Percentiles rank a stretch among this genome's conserved stretches.
These are phyloP conservation scores for Holothuria glaberrima DNA, from an alignment of 35 echinoderm and acorn worm genomes.

Conservation along the genomic window DNA sequence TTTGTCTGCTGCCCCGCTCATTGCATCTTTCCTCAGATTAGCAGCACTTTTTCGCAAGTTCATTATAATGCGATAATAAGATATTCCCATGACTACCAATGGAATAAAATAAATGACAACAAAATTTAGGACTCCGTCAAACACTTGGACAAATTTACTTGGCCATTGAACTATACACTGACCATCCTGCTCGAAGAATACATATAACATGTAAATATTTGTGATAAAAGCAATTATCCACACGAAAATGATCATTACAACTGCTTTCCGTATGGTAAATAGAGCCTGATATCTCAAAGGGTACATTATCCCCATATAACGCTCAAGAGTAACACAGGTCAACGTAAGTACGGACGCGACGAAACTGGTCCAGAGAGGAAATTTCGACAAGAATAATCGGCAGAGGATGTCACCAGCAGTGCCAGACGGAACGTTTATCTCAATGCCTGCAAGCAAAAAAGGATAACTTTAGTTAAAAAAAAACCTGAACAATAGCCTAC, in stretches of 20 bases:
- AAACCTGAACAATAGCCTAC: no score
- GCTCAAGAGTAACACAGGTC: slow-evolving; percentile 87
- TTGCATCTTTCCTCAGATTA: slow-evolving; percentile 41
- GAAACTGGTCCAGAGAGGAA: slow-evolving; percentile 89
- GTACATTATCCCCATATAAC: slow-evolving; percentile 82
- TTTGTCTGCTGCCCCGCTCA: slow-evolving; percentile 44
- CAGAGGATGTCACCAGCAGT: slow-evolving; percentile 79
- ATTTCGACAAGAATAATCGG: slow-evolving; percentile 87
- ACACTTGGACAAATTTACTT: slow-evolving; percentile 52
- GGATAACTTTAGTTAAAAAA: no score
- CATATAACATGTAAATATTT: slow-evolving; percentile 89
- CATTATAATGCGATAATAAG: slow-evolving; percentile 79
- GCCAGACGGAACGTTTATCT: slow-evolving; percentile 73
- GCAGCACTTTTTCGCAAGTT: slow-evolving; percentile 68
- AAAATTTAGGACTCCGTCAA: slow-evolving; percentile 86
- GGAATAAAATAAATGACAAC: slow-evolving; percentile 89
- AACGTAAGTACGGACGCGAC: slow-evolving; percentile 83
- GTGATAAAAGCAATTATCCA: slow-evolving; percentile 79
- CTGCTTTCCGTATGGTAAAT: slow-evolving; percentile 71
- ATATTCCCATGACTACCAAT: slow-evolving; percentile 78
- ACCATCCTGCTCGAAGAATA: slow-evolving; percentile 69
- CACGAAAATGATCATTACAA: slow-evolving; percentile 71
- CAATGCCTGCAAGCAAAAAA: slow-evolving; percentile 61
- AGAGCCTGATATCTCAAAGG: slow-evolving; percentile 75
- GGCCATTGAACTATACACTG: slow-evolving; percentile 73